A percentile compares a stretch with the other conserved stretches of the same genome.
These are phyloP conservation scores for Anguilla anguilla DNA, from an alignment of 2,797 vertebrate genomes.

Conservation along the genomic window DNA sequence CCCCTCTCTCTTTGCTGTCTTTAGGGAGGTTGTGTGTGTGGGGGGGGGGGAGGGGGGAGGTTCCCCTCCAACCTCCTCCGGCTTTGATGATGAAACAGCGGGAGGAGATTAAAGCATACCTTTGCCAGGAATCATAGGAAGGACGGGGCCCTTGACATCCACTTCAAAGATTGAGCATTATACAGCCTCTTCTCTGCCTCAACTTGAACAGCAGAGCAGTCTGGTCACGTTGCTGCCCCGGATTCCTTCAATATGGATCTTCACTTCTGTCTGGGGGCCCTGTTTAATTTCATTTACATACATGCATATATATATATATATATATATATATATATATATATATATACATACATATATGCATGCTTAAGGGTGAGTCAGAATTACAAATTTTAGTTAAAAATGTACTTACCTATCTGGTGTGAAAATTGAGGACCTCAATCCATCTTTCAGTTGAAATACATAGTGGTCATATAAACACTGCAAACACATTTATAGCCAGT, in stretches of 20 bases:
- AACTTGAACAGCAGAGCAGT: conserved; percentile 42
- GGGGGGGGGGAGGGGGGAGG: neutral
- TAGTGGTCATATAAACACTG: no score
- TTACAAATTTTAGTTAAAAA: conserved; percentile 15
- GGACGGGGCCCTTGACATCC: conserved; percentile 42
- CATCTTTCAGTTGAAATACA: neutral
- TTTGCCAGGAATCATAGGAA: conserved; percentile 44
- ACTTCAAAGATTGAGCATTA: conserved; percentile 49
- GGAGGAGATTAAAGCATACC: conserved; percentile 57
- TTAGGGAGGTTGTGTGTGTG: neutral
- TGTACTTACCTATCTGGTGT: neutral
- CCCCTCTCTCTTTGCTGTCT: neutral
- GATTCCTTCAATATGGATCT: conserved; percentile 18
- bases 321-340: no score
- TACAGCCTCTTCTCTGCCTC: conserved; percentile 32
- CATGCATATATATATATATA: no score
- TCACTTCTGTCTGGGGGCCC: conserved; percentile 24
- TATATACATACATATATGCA: no score
- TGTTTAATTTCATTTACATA: conserved; percentile 8
- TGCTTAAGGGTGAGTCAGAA: conserved; percentile 6
- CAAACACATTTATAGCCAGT: neutral
- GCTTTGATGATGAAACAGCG: conserved; percentile 42
- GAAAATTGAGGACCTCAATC: neutral
- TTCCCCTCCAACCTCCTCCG: neutral
- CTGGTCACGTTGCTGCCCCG: conserved; percentile 39